Evolutionary conservation across 2,113 vertebrate species (phyloP), one percentile per base, ranked within the genome.

Genomic region (Sceloporus tristichus): DNA sequence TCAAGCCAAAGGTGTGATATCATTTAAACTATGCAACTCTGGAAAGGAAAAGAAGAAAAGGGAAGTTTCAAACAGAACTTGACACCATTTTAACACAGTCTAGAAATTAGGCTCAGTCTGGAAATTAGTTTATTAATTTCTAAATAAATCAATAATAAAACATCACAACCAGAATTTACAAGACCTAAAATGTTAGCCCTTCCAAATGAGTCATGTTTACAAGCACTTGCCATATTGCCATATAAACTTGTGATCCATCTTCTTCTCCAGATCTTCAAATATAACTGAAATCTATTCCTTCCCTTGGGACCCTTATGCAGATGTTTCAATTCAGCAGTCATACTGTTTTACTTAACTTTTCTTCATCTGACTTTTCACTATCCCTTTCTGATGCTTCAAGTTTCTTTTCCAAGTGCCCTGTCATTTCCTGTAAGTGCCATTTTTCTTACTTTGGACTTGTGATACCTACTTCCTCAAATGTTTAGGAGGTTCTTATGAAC

Each of bases 51-150:
- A 38, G 18, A n/a, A 18, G 34, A 34, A 5, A 3, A 9, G 16
- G 11, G 14, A 21, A 2, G 23, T 77, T 38, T 79, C 42, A 86
- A 79, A 53, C 40, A 78, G 62, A 11, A 25, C 62, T 78, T 86
- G 75, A 79, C 85, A 86, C 48, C 76, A 86, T 79, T 79, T 86
- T 79, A 86, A 54, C 18, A 62, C 29, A 38, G 76, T 38, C 65
- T 79, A 59, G 29, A 86, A 70, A 86, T 79, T 71, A 79, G 48
- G 19, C 18, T 54, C 42, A 86, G 42, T 48, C 48, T 48, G 7
- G 5, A 48, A 48, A 48, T 48, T 48, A 48, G 48, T 6, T 6
- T 48, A 48, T 48, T 48, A 48, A 7, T 7, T 48, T 48, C 48
- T 7, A 48, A 48, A 48, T 48, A 48, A 48, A 48, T 48, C 5